Conservation (phyloP, 2,113 vertebrate genomes). For the Bungarus multicinctus region DNA sequence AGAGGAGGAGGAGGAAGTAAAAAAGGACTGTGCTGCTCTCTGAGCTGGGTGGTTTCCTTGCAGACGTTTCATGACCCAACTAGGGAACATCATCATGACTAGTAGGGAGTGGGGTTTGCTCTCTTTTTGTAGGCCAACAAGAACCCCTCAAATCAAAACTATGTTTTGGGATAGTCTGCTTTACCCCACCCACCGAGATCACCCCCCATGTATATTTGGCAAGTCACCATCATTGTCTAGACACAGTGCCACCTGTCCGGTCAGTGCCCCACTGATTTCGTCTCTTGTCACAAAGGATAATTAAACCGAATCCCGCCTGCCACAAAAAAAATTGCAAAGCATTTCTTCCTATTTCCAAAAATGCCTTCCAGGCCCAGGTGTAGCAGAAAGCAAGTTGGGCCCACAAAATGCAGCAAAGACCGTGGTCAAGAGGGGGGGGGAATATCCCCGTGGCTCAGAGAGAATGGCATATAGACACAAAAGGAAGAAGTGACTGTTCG, state of each 20-base stretch:
- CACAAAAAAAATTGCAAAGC: neutral
- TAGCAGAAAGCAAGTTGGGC: neutral
- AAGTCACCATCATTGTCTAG: rapidly evolving
- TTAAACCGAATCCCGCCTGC: neutral
- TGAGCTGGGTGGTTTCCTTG: neutral
- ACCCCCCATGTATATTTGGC: neutral
- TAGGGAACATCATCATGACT: neutral
- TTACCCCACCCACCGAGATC: neutral
- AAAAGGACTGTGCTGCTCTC: neutral
- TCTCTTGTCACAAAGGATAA: neutral
- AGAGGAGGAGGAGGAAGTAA: too few relatives aligned
- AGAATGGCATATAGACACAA: neutral
- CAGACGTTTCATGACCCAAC: neutral
- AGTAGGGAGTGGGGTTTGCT: neutral
- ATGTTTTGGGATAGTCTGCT: neutral
- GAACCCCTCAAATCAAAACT: neutral
- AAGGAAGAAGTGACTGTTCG: neutral
- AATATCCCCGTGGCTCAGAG: rapidly evolving
- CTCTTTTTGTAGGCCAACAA: neutral
- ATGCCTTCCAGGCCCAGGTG: too few relatives aligned
- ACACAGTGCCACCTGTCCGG: neutral
- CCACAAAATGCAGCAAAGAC: neutral
- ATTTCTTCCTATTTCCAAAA: too few relatives aligned
- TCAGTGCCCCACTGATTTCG: neutral
- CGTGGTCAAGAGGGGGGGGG: neutral